Evolutionary conservation across 2,888 invertebrate genomes (phyloP).

Genomic region (Cheilosia impressa): DNA sequence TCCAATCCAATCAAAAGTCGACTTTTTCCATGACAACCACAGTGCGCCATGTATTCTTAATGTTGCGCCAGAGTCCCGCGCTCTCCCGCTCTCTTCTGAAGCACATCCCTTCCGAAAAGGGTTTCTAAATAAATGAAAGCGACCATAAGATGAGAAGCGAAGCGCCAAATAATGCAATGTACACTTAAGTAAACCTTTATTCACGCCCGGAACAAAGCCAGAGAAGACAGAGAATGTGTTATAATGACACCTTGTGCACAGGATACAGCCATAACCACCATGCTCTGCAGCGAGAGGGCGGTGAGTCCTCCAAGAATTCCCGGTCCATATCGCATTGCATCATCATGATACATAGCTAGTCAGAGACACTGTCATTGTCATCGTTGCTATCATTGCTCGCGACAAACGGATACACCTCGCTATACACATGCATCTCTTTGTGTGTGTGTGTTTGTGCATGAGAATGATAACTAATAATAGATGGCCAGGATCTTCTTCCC

Average conservation of each 20-base stretch:
- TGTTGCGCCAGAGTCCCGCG: conserved; percentile 9
- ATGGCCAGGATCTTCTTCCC: conserved; percentile 61
- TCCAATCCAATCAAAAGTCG: conserved; percentile 62
- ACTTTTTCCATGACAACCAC: conserved; percentile 61
- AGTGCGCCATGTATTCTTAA: conserved; percentile 58
- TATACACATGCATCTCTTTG: neutral
- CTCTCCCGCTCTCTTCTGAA: neutral
- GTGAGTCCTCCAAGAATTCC: conserved; percentile 42
- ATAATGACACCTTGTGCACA: conserved; percentile 62
- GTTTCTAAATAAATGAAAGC: conserved; percentile 66
- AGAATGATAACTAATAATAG: conserved; percentile 66
- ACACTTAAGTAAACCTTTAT: conserved; percentile 69
- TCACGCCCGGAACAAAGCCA: conserved; percentile 50
- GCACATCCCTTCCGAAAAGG: neutral
- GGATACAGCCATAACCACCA: conserved; percentile 34
- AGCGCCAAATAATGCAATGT: conserved; percentile 72
- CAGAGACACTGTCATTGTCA: conserved; percentile 66
- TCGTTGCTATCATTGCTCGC: conserved; percentile 63
- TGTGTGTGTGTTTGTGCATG: conserved; percentile 21
- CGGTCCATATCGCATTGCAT: conserved; percentile 72
- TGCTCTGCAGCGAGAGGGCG: neutral
- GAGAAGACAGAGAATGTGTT: conserved; percentile 28
- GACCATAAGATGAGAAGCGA: conserved; percentile 65
- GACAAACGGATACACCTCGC: conserved; percentile 67
- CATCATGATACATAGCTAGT: conserved; percentile 68